These are phyloP conservation scores for Campylomormyrus tamandua DNA, from an alignment of 2,113 vertebrate species.

Conservation along the genomic window DNA sequence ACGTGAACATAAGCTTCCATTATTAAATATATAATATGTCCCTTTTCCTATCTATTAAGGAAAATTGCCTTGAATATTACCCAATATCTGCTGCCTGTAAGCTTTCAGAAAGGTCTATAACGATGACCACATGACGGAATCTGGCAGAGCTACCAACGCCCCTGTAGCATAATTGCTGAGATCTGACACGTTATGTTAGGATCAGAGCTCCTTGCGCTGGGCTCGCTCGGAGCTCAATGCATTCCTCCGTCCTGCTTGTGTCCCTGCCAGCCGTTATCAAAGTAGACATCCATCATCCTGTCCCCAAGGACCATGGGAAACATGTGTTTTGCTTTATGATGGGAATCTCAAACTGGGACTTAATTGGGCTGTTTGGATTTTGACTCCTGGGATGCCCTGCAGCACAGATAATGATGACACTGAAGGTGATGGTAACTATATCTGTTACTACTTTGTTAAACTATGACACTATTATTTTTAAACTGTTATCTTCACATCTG, in stretches of 20 bases:
- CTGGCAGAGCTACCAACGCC: neutral
- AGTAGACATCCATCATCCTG: slow-evolving; percentile 11
- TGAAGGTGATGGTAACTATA: slow-evolving; percentile 4
- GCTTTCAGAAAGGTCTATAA: neutral
- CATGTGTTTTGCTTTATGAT: slow-evolving; percentile 17
- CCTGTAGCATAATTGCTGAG: neutral
- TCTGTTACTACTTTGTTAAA: neutral
- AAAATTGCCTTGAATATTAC: neutral
- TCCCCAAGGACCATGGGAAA: neutral
- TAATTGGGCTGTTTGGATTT: neutral
- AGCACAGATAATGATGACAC: neutral
- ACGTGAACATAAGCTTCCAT: neutral
- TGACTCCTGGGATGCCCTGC: neutral
- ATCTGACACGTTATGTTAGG: slow-evolving; percentile 16
- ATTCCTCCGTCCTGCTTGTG: neutral
- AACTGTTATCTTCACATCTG: neutral
- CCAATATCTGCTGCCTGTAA: neutral
- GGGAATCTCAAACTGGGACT: neutral
- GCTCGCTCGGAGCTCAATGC: neutral
- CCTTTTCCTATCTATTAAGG: neutral
- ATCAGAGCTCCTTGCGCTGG: neutral
- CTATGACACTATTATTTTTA: neutral
- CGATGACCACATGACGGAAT: neutral
- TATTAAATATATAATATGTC: neutral
- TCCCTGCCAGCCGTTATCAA: slow-evolving; percentile 3